Evolutionary conservation across 2,797 vertebrate species (phyloP), one percentile per base, ranked within the genome.

Genomic region (Eremophila alpestris): DNA sequence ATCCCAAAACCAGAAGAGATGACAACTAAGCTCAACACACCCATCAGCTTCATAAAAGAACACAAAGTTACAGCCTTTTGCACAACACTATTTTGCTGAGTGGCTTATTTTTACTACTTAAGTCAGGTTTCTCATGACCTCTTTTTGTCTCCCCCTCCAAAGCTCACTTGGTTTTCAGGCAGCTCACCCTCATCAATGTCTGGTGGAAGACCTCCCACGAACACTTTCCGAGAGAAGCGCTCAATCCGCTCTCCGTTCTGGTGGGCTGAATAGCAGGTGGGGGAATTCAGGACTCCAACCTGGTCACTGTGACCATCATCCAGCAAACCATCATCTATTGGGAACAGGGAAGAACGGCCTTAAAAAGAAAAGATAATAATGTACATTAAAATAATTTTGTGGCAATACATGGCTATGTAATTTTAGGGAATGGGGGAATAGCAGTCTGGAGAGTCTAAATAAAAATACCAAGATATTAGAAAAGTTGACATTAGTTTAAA

Each of bases 271-370:
- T 99, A 99, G 96, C 99, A 99, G 82, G 98, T 98, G 54, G 98
- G 98, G 56, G 99, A 98, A 94, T 99, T 99, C 56, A 99, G 96
- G 75, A 99, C 98, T 87, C 99, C 99, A 63, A 99, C 99, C 95
- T 99, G 99, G 97, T 99, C 99, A 78, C 97, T 98, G 13, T 99
- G 99, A 73, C 99, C 98, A 38, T 99, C 99, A 2, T 99, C 99
- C 29, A 99, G 98, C 96, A 99, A 98, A 92, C 98, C 98, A 95
- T 99, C 99, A 68, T 99, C 99, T 85, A 99, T 99, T 19, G 99
- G 99, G 95, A 99, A 99, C 83, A 99, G 99, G 83, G 99, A 99
- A 94, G 99, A 99, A 91, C 99, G 99, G 46, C 99, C 99, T 99
- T 97, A 80, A 98, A 97, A 80, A 90, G 76, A 90, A 94, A 86